Evolutionary conservation across 1,140 invertebrate species (phyloP).

Genomic region (Neodiprion lecontei): DNA sequence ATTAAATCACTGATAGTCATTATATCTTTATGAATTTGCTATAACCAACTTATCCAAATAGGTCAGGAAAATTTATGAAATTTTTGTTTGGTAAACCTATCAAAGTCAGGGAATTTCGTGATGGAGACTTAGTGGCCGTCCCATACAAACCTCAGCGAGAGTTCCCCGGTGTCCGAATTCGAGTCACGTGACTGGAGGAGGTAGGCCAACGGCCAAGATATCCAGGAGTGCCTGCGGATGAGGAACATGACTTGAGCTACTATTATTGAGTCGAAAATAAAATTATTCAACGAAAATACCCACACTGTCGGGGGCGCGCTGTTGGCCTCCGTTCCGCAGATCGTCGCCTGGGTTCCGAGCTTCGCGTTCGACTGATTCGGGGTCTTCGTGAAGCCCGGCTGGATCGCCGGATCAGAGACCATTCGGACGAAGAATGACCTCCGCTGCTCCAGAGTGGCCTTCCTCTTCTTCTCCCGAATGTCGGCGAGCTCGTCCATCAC

Average conservation of each 20-base stretch:
- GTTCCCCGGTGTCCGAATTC: constrained; percentile 70
- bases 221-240: constrained; percentile 75
- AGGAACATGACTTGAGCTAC: constrained; percentile 13
- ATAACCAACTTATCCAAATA: neutral
- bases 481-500: constrained; percentile 73
- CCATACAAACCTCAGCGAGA: constrained; percentile 75
- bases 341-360: constrained; percentile 54
- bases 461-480: constrained; percentile 71
- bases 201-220: constrained; percentile 88
- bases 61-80: no score
- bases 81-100: neutral
- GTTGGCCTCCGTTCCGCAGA: constrained; percentile 47
- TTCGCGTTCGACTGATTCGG: constrained; percentile 53
- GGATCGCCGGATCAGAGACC: constrained; percentile 95
- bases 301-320: constrained; percentile 34
- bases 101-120: neutral
- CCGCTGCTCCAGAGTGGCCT: constrained; percentile 84
- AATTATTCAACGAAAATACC: constrained; percentile 21
- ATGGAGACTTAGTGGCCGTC: neutral
- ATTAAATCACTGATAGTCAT: constrained; percentile 22
- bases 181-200: constrained; percentile 80
- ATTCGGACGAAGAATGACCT: constrained; percentile 96
- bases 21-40: neutral
- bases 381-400: constrained; percentile 59
- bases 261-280: neutral